Base-by-base conservation (phyloP, 2,113 vertebrate species). In the Meleagris gallopavo region DNA sequence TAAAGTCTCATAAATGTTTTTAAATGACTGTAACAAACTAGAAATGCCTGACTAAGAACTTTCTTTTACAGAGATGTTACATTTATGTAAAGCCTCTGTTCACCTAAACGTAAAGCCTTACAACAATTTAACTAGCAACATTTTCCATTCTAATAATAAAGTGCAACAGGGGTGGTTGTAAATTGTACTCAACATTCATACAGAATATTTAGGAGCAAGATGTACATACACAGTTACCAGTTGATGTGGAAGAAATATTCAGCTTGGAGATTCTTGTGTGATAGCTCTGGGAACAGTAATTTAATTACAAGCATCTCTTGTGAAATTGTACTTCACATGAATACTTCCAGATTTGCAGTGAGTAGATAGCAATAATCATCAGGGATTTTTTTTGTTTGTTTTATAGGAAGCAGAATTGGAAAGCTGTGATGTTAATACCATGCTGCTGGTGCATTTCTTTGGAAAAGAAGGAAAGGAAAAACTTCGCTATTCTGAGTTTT, bases 361-460 rank as follows among this genome's bases (percentile, higher is more conserved):
- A 81, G 55, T 48, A 62, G 16, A 41, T 75, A 57, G 27, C 73
- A 86, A 69, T 78, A 69, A 74, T 75, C 13, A 32, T 36, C 8
- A 75, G 15, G 4, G 3, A 5, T 2, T 11, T 67, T 58, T 67
- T 92, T 91, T 95, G 32, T 32, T 62, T 64, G 11, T 94, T 96
- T 97, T 95, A n/a, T 64, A 98, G 98, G 97, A 94, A 60, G 21
- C 91, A 84, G 83, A 90, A 82, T 50, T 93, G 71, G 96, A 98
- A 94, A 86, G 94, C 93, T 84, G 90, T 45, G 96, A 46, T 46
- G 97, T 98, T 92, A 98, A 98, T 95, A 99, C 99, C 2, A 98
- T 98, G 8, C 97, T 99, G 89, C 98, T 99, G 97, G 97, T 98
- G 30, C 97, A 97, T 95, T 99, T 99, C 97, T 99, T 99, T 94